These are phyloP conservation scores for Empidonax traillii DNA, from an alignment of 2,113 vertebrate genomes.

Conservation along the genomic window DNA sequence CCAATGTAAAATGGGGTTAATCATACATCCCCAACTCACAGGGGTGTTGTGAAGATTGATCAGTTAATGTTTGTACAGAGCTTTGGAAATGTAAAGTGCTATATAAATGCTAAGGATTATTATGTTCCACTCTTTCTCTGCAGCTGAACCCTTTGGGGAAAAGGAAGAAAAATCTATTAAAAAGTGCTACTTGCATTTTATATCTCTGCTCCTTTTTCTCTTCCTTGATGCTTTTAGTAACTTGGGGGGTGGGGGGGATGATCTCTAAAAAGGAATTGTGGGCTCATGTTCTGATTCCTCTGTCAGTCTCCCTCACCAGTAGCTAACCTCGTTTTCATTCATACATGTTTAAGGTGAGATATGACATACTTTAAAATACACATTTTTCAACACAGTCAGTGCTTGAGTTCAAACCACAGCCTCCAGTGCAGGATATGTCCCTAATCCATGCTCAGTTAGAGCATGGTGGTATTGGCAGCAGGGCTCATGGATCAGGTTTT, in stretches of 20 bases:
- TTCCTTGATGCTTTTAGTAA: constrained; percentile 50
- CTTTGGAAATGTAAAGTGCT: constrained; percentile 71
- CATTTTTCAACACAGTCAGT: not conserved
- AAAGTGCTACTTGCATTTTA: constrained; percentile 63
- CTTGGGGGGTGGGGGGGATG: not conserved
- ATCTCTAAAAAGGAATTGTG: constrained; percentile 20
- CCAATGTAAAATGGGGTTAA: constrained; percentile 62
- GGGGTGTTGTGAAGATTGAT: constrained; percentile 67
- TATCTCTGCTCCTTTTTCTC: constrained; percentile 17
- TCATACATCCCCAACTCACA: constrained; percentile 63
- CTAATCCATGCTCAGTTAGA: not conserved
- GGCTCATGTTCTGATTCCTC: not conserved
- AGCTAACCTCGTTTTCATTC: not conserved
- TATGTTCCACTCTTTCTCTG: constrained; percentile 69
- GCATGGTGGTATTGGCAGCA: not conserved
- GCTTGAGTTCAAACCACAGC: not conserved
- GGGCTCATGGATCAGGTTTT: not conserved
- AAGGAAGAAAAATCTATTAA: constrained; percentile 67
- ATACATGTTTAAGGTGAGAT: constrained; percentile 9
- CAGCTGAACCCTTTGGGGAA: constrained; percentile 63
- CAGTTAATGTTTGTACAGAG: constrained; percentile 71
- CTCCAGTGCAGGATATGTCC: not conserved
- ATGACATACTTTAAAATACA: not conserved
- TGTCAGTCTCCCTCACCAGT: not conserved
- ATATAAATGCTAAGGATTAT: constrained; percentile 70